These are phyloP conservation scores for Ceratitis capitata DNA, from an alignment of 1,140 invertebrate genomes.

Conservation along the genomic window DNA sequence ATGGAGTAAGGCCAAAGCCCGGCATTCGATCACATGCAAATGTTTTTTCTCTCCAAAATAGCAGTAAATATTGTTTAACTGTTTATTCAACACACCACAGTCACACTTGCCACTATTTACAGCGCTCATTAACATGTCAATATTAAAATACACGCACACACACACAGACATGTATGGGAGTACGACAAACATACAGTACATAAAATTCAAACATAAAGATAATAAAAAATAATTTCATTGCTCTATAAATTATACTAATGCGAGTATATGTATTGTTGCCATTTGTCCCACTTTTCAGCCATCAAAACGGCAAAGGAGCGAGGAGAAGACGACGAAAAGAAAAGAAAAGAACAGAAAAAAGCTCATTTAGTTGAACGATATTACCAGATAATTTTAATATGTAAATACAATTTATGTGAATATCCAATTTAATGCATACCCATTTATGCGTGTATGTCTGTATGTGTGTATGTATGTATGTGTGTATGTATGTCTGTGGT, in stretches of 20 bases:
- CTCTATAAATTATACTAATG: background rate
- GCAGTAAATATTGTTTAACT: background rate
- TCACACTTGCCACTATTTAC: background rate
- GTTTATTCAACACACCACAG: background rate
- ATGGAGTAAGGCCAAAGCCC: too few species aligned
- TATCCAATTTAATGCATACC: background rate
- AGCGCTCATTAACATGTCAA: background rate
- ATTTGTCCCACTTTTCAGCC: background rate
- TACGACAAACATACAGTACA: too few species aligned
- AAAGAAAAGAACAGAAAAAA: too few species aligned
- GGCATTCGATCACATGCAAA: too few species aligned
- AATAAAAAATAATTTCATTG: slow-evolving; percentile 17
- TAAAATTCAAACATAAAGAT: background rate
- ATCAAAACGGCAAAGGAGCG: too few species aligned
- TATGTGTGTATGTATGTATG: background rate
- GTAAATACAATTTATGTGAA: background rate
- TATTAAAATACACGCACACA: background rate
- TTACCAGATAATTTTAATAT: background rate
- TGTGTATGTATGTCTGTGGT: background rate
- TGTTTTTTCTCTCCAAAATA: background rate
- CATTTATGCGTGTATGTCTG: background rate
- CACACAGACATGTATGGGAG: too few species aligned
- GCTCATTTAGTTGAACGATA: background rate
- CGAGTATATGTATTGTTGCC: background rate
- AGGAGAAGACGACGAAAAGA: too few species aligned